A percentile compares a stretch with the other conserved stretches of the same genome.
Evolutionary conservation across 2,113 vertebrate genomes (phyloP).

Genomic region (Butastur rufipennis): DNA sequence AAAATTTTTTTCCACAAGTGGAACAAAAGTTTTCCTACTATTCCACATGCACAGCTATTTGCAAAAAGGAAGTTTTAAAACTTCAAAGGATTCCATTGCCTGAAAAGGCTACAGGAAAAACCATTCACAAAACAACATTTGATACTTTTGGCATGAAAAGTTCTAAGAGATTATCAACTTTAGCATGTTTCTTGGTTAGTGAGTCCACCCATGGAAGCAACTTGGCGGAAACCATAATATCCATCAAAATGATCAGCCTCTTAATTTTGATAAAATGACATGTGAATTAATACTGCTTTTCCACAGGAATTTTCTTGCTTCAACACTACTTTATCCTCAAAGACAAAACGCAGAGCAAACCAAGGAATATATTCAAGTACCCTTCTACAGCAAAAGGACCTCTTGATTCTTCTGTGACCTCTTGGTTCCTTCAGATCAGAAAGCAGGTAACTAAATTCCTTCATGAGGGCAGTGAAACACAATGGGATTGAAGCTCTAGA

Average conservation of each 20-base stretch:
- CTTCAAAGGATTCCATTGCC: neutral
- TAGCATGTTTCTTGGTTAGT: accelerated
- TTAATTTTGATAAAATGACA: neutral
- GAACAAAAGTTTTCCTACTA: neutral
- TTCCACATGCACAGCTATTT: neutral
- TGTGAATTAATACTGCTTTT: neutral
- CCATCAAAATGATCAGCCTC: neutral
- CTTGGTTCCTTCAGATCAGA: neutral
- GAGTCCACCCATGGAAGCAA: neutral
- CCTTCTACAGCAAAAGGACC: neutral
- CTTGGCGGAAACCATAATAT: neutral
- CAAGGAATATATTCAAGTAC: neutral
- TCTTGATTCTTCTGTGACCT: neutral
- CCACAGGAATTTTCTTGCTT: neutral
- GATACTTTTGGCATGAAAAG: neutral
- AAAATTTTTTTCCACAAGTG: neutral
- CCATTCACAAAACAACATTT: neutral
- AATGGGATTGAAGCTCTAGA: neutral
- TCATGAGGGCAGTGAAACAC: neutral
- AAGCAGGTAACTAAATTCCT: neutral
- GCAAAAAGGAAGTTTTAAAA: neutral
- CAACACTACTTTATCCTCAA: neutral
- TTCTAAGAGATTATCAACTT: neutral
- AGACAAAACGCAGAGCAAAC: neutral
- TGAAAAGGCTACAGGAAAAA: neutral